These are phyloP conservation scores for Eristalis intricaria DNA, from an alignment of 2,888 invertebrate species.

Conservation along the genomic window DNA sequence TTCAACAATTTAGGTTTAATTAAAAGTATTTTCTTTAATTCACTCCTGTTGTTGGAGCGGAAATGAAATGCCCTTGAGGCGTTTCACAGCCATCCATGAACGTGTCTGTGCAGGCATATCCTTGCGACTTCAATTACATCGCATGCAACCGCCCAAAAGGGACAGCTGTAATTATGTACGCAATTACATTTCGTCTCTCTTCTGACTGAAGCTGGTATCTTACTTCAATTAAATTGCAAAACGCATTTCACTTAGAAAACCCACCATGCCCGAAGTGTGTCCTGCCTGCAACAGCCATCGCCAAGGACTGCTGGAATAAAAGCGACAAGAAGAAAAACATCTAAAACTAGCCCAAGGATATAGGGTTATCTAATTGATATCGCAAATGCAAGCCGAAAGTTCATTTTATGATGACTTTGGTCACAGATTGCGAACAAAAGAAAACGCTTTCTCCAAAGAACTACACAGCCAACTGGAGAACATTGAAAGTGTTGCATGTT, in stretches of 20 bases:
- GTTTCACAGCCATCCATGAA: slow-evolving; percentile 7
- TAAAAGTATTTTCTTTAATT: slow-evolving; percentile 55
- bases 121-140: slow-evolving; percentile 56
- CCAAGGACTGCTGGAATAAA: slow-evolving; percentile 9
- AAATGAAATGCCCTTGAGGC: slow-evolving; percentile 53
- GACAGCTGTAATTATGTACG: slow-evolving; percentile 59
- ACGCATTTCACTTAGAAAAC: slow-evolving; percentile 63
- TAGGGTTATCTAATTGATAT: slow-evolving; percentile 22
- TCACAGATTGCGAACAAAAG: not conserved
- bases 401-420: not conserved
- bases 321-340: not conserved
- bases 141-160: slow-evolving; percentile 28
- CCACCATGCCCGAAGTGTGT: slow-evolving; percentile 33
- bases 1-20: slow-evolving; percentile 58
- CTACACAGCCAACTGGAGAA: not conserved
- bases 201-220: not conserved
- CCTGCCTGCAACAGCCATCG: slow-evolving; percentile 38
- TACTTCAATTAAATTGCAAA: slow-evolving; percentile 65
- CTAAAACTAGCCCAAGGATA: slow-evolving; percentile 39
- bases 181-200: slow-evolving; percentile 56
- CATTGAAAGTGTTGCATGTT: slow-evolving; percentile 27
- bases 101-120: slow-evolving; percentile 1
- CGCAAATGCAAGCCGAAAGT: slow-evolving; percentile 10
- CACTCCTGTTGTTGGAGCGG: slow-evolving; percentile 17
- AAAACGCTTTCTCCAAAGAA: not conserved